Percentiles rank a stretch among this genome's conserved stretches.
Evolutionary conservation across 2,113 vertebrate genomes (phyloP).

Genomic region (Turdus rufiventris): DNA sequence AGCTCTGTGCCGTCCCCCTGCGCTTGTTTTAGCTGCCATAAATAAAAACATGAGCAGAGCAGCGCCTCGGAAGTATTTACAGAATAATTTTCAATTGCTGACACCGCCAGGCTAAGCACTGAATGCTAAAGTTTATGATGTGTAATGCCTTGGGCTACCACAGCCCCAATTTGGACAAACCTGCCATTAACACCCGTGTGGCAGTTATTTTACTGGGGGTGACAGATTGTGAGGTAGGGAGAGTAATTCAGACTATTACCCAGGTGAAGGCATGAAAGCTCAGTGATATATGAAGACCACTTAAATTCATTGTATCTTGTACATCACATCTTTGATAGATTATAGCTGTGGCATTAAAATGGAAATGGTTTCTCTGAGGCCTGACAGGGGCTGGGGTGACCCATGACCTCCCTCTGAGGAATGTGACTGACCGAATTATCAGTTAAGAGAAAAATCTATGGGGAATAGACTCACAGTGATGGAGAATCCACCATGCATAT

Average conservation of each 20-base stretch:
- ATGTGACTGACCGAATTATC: conserved; percentile 88
- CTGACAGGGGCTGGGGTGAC: conserved; percentile 84
- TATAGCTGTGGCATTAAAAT: conserved; percentile 98
- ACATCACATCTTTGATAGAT: conserved; percentile 95
- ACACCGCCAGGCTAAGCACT: conserved; percentile 34
- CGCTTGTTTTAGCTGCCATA: conserved; percentile 62
- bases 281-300: conserved; percentile 90
- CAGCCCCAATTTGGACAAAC: conserved; percentile 78
- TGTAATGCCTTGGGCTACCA: conserved; percentile 70
- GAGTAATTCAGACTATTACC: conserved; percentile 90
- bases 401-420: conserved; percentile 86
- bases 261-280: conserved; percentile 88
- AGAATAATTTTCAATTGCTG: conserved; percentile 64
- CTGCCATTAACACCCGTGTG: conserved; percentile 78
- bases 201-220: conserved; percentile 85
- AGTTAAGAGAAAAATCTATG: conserved; percentile 85
- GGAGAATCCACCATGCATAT: conserved; percentile 75
- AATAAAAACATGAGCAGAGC: conserved; percentile 69
- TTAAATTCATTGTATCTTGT: conserved; percentile 91
- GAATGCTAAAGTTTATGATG: conserved; percentile 79
- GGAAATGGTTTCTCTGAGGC: conserved; percentile 92
- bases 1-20: not conserved
- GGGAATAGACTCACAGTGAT: conserved; percentile 79
- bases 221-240: conserved; percentile 87
- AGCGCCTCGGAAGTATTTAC: conserved; percentile 53